Conservation (phyloP, 2,888 invertebrate genomes). For the Punctoribates punctum region DNA sequence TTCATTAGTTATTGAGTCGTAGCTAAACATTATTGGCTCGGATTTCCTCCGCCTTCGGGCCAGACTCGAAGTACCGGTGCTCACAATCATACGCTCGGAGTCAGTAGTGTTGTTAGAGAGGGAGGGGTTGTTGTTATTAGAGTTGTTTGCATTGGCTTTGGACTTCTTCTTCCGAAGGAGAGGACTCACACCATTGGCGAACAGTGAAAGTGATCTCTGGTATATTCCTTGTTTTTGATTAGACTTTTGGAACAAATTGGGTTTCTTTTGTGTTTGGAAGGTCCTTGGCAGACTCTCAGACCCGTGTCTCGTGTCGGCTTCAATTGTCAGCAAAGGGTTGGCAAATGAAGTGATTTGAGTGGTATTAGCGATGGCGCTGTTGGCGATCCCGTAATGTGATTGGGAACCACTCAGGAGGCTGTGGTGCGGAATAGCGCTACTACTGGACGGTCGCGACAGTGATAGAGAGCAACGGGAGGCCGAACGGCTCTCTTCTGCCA, state of each 20-base stretch:
- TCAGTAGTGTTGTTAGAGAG: background rate
- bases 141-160: conserved; percentile 27
- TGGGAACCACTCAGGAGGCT: conserved; percentile 18
- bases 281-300: conserved; percentile 42
- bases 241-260: conserved; percentile 9
- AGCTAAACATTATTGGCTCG: conserved; percentile 44
- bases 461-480: conserved; percentile 20
- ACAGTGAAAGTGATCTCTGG: conserved; percentile 47
- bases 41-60: conserved; percentile 42
- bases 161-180: conserved; percentile 43
- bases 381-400: conserved; percentile 38
- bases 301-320: conserved; percentile 47
- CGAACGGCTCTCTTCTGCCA: background rate
- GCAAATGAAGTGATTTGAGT: conserved; percentile 45
- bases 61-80: conserved; percentile 34
- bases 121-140: conserved; percentile 12
- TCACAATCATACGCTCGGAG: background rate
- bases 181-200: conserved; percentile 47
- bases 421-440: conserved; percentile 19
- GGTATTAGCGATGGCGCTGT: background rate
- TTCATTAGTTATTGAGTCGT: conserved; percentile 45
- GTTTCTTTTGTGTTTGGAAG: conserved; percentile 29
- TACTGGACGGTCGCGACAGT: conserved; percentile 38
- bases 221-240: conserved; percentile 44
- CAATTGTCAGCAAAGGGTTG: conserved; percentile 48